These are phyloP conservation scores for Pterophyllum scalare DNA, from an alignment of 2,113 vertebrate species.

Conservation along the genomic window DNA sequence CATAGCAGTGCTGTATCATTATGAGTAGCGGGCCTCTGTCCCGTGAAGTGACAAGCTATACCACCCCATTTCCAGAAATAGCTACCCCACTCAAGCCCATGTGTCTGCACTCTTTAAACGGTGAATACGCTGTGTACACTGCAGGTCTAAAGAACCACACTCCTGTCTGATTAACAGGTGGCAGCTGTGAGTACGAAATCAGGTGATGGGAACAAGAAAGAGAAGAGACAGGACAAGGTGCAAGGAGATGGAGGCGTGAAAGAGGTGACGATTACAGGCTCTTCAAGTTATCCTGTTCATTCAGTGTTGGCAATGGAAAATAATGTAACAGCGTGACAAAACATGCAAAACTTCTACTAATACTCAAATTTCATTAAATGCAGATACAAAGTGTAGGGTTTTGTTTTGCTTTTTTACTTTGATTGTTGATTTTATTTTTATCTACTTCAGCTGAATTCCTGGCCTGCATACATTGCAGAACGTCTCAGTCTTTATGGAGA, in stretches of 20 bases:
- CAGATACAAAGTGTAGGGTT: neutral
- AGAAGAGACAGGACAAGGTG: conserved; percentile 70
- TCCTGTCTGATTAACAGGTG: conserved; percentile 36
- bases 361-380: neutral
- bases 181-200: conserved; percentile 18
- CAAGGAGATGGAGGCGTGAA: conserved; percentile 21
- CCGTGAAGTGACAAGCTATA: neutral
- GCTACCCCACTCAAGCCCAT: neutral
- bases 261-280: conserved; percentile 74
- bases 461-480: conserved; percentile 87
- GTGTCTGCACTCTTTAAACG: neutral
- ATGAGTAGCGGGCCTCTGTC: conserved; percentile 4
- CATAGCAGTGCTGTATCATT: neutral
- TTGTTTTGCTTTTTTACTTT: neutral
- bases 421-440: neutral
- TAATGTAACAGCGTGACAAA: too few relatives aligned
- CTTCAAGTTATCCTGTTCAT: neutral
- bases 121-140: neutral
- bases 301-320: too few relatives aligned
- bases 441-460: conserved; percentile 79
- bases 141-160: neutral
- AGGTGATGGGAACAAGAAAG: conserved; percentile 65
- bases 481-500: conserved; percentile 90
- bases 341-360: too few relatives aligned
- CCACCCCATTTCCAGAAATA: conserved; percentile 51